These are phyloP conservation scores for Lophotis ruficrista DNA, from an alignment of 2,113 vertebrate genomes.

Conservation along the genomic window DNA sequence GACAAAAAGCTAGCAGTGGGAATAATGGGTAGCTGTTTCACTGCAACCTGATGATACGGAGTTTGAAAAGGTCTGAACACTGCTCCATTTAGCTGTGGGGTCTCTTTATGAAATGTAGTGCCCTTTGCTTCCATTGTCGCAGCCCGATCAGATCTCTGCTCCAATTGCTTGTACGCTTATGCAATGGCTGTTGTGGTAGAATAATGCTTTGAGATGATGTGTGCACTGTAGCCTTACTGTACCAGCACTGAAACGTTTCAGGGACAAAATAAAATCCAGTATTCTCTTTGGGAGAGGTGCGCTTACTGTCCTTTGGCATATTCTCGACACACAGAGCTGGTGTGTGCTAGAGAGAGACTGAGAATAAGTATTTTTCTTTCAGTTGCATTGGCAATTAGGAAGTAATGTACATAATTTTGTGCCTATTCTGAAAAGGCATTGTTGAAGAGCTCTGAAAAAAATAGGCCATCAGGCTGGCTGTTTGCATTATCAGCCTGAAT, in stretches of 20 bases:
- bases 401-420: conserved; percentile 54
- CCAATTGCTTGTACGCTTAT: not conserved
- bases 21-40: conserved; percentile 41
- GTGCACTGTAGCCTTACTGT: not conserved
- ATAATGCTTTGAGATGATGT: conserved; percentile 21
- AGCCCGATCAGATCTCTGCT: not conserved
- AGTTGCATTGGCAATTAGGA: conserved; percentile 48
- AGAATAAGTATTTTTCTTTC: conserved; percentile 62
- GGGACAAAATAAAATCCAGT: not conserved
- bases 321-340: conserved; percentile 20
- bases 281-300: not conserved
- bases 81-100: conserved; percentile 26
- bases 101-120: not conserved
- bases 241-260: not conserved
- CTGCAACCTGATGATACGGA: conserved; percentile 52
- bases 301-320: not conserved
- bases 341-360: conserved; percentile 42
- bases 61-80: conserved; percentile 32
- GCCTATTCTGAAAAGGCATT: conserved; percentile 58
- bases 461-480: conserved; percentile 35
- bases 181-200: not conserved
- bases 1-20: not conserved
- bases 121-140: not conserved
- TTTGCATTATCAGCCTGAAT: conserved; percentile 26
- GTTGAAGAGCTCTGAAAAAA: conserved; percentile 60